phyloP scores from a whole-genome alignment of 2,113 vertebrate genomes.

The Oceanites oceanicus region DNA sequence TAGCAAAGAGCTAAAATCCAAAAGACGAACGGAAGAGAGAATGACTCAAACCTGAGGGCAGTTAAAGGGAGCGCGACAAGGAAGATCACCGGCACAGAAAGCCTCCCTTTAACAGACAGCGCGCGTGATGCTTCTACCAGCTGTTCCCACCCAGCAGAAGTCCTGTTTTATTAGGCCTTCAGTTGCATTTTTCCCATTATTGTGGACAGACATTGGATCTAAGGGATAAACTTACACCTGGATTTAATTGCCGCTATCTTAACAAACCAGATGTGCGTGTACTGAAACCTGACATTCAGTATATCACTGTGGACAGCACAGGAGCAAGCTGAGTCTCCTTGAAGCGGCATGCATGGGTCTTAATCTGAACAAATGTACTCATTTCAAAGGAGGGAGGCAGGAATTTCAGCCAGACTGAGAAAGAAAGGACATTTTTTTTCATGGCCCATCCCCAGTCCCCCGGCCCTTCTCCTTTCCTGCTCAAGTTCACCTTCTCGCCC shows the following conservation, averaged over 20 bases:
- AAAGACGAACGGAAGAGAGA: neutral
- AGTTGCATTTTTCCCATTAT: neutral
- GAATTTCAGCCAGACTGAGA: neutral
- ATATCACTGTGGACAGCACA: rapidly evolving
- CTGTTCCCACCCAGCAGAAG: neutral
- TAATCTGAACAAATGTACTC: neutral
- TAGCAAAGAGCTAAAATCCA: neutral
- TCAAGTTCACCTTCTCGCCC: neutral
- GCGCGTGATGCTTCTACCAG: neutral
- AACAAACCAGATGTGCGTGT: neutral
- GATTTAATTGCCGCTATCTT: neutral
- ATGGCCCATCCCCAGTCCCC: neutral
- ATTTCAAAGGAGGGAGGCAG: neutral
- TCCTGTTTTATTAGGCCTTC: neutral
- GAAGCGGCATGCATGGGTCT: rapidly evolving
- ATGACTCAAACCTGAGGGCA: neutral
- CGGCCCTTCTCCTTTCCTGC: neutral
- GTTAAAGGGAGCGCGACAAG: neutral
- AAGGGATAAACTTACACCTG: neutral
- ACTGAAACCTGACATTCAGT: neutral
- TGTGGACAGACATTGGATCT: neutral
- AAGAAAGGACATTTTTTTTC: neutral
- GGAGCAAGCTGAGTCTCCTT: neutral
- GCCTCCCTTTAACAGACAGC: neutral
- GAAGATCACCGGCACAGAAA: neutral